Conservation (phyloP, 2,113 vertebrate genomes). For the Conger conger region DNA sequence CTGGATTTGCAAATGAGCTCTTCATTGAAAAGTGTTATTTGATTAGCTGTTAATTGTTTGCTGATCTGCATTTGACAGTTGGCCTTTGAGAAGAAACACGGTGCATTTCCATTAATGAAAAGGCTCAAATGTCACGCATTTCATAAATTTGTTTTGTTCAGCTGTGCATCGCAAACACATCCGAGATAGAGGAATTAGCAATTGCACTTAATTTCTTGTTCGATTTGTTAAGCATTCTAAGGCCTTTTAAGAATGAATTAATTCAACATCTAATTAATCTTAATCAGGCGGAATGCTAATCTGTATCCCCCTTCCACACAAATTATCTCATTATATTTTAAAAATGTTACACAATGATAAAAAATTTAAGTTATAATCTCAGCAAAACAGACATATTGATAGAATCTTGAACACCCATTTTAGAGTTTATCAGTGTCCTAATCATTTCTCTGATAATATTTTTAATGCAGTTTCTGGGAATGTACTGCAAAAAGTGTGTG, state of each 20-base stretch:
- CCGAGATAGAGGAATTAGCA: not conserved
- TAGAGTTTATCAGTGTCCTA: not conserved
- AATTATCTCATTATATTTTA: not conserved
- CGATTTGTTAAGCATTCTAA: not conserved
- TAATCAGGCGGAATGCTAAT: not conserved
- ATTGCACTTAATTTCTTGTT: constrained; percentile 6
- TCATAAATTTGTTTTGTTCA: not conserved
- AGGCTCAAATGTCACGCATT: not conserved
- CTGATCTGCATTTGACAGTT: not conserved
- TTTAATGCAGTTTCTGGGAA: not conserved
- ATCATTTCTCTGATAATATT: not conserved
- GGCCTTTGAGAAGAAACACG: not conserved
- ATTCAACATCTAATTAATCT: not conserved
- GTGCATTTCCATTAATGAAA: not conserved
- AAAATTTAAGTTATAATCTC: not conserved
- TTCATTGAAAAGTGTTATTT: not conserved
- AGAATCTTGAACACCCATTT: not conserved
- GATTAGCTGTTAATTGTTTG: not conserved
- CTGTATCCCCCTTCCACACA: not conserved
- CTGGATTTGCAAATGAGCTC: not conserved
- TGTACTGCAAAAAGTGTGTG: not conserved
- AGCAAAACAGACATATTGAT: not conserved
- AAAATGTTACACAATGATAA: not conserved
- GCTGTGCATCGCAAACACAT: not conserved
- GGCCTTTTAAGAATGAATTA: not conserved